Percentiles rank a stretch among this genome's conserved stretches.
phyloP scores from a whole-genome alignment of 92 coral and sea anemone genomes.

The Muricea muricata region DNA sequence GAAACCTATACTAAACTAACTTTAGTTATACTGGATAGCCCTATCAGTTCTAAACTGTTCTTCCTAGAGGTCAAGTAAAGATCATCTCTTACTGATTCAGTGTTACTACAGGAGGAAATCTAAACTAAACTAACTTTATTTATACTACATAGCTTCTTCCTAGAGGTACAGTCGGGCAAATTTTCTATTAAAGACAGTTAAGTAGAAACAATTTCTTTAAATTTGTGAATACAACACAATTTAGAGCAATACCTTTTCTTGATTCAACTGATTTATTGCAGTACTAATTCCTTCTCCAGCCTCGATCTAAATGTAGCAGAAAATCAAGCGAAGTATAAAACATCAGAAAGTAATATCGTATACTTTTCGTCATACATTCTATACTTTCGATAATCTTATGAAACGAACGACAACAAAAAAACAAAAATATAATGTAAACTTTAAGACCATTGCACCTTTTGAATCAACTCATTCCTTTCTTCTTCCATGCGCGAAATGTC shows the following conservation, averaged over 20 bases:
- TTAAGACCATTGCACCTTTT: slow-evolving; percentile 66
- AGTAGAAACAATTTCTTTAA: too few relatives aligned
- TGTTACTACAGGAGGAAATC: not conserved
- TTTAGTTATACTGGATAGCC: too few relatives aligned
- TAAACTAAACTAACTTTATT: too few relatives aligned
- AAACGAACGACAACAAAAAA: too few relatives aligned
- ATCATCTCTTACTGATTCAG: too few relatives aligned
- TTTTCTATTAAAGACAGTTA: not conserved
- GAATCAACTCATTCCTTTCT: slow-evolving; percentile 95
- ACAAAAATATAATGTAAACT: not conserved
- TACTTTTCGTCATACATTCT: too few relatives aligned
- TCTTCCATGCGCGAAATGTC: slow-evolving; percentile 85
- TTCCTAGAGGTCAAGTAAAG: too few relatives aligned
- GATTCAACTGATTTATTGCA: slow-evolving; percentile 84
- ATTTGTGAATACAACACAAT: not conserved
- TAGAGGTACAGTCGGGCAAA: not conserved
- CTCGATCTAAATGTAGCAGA: slow-evolving; percentile 73
- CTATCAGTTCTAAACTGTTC: too few relatives aligned
- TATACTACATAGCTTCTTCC: too few relatives aligned
- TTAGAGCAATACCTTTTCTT: slow-evolving; percentile 77
- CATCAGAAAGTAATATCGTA: not conserved
- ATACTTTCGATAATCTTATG: too few relatives aligned
- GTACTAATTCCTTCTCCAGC: slow-evolving; percentile 98
- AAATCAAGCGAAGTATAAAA: not conserved
- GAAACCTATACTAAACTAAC: too few relatives aligned